These are phyloP conservation scores for Anguilla anguilla DNA, from an alignment of 2,797 vertebrate species.

Conservation along the genomic window DNA sequence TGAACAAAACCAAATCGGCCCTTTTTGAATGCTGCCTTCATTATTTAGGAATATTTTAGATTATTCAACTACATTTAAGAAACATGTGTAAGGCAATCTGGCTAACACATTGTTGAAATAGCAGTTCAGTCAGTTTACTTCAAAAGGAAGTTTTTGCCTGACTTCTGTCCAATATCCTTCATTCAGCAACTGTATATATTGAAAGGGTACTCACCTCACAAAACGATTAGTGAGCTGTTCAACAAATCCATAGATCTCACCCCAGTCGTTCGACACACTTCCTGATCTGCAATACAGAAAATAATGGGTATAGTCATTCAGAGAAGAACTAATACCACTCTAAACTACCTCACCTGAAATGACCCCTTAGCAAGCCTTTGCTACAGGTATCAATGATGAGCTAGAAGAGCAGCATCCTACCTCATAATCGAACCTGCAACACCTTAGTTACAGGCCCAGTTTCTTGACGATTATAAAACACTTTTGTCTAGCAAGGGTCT, in stretches of 20 bases:
- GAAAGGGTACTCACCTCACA: constrained; percentile 79
- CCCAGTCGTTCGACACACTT: constrained; percentile 85
- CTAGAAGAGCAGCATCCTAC: not conserved
- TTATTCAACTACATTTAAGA: not conserved
- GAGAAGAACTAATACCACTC: not conserved
- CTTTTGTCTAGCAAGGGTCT: not conserved
- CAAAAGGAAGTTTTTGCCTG: not conserved
- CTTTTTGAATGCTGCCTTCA: not conserved
- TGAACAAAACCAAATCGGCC: not conserved
- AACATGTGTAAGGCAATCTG: not conserved
- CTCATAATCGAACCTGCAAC: no score
- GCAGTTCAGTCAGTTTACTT: not conserved
- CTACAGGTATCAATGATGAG: constrained; percentile 8
- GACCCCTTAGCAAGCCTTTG: not conserved
- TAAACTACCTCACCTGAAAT: not conserved
- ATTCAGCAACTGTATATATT: not conserved
- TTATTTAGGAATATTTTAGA: no score
- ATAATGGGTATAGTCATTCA: constrained; percentile 17
- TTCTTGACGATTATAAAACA: no score
- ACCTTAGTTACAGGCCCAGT: no score
- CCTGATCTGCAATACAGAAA: constrained; percentile 78
- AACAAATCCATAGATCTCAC: constrained; percentile 88
- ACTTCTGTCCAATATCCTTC: not conserved
- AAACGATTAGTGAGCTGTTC: constrained; percentile 89
- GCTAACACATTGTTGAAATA: not conserved